Conservation (phyloP, 2,888 invertebrate species). For the Tachina fera region DNA sequence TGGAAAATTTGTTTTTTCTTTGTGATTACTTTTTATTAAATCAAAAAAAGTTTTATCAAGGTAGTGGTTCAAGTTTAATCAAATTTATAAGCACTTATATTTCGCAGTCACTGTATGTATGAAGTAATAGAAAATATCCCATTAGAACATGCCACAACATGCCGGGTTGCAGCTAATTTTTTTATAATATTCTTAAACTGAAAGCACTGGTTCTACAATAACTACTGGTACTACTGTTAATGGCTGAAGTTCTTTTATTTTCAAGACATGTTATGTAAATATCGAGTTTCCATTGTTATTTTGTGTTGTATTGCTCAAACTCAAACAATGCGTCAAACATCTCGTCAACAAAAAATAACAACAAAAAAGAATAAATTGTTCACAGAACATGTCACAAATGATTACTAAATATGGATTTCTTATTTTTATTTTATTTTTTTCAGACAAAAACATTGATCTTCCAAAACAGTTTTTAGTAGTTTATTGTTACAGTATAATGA, state of each 20-base stretch:
- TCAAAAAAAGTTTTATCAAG: too few species aligned
- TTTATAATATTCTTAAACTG: too few species aligned
- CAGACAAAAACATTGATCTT: conserved; percentile 40
- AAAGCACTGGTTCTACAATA: not conserved
- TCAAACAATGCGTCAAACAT: conserved; percentile 33
- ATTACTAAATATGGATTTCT: conserved; percentile 51
- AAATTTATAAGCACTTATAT: too few species aligned
- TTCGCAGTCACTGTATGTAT: not conserved
- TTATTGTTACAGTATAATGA: conserved; percentile 46
- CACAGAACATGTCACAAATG: conserved; percentile 63
- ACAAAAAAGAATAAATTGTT: conserved; percentile 5
- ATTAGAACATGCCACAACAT: too few species aligned
- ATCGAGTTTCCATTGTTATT: conserved; percentile 56
- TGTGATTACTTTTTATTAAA: too few species aligned
- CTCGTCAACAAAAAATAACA: not conserved
- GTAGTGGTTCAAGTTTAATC: too few species aligned
- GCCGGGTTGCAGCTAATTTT: too few species aligned
- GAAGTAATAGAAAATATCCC: too few species aligned
- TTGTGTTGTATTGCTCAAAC: not conserved
- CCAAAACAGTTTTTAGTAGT: conserved; percentile 24
- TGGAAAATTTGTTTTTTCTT: too few species aligned
- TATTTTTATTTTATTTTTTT: not conserved
- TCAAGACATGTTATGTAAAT: conserved; percentile 52
- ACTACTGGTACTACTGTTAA: conserved; percentile 25
- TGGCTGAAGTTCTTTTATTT: conserved; percentile 10